These are phyloP conservation scores for Oreortyx pictus DNA, from an alignment of 2,797 vertebrate species.

Conservation along the genomic window DNA sequence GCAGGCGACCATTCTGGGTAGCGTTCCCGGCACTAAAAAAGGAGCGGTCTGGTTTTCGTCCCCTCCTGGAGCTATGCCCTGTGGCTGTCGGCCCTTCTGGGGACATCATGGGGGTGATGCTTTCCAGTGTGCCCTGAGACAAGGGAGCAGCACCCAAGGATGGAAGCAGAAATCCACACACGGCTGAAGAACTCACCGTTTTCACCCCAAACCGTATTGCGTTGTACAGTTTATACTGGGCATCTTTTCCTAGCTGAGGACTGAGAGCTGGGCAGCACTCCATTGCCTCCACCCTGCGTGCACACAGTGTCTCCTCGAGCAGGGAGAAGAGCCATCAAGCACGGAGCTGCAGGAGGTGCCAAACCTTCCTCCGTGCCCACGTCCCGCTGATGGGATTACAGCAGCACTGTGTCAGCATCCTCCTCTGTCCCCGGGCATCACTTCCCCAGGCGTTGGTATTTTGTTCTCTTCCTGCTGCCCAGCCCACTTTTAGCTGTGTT, in stretches of 20 bases:
- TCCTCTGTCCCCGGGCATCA: neutral
- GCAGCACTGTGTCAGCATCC: neutral
- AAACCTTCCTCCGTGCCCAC: neutral
- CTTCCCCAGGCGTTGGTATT: neutral
- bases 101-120: rapidly evolving
- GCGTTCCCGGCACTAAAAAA: constrained; percentile 38
- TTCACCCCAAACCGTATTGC: neutral
- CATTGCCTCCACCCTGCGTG: neutral
- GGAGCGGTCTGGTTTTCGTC: constrained; percentile 52
- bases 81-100: rapidly evolving
- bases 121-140: rapidly evolving
- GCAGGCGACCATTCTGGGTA: neutral
- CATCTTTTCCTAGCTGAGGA: rapidly evolving
- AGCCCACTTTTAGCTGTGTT: neutral
- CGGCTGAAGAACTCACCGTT: neutral
- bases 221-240: neutral
- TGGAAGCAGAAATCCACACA: neutral
- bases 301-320: neutral
- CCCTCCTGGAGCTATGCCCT: neutral
- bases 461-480: neutral
- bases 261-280: neutral
- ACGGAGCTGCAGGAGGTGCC: neutral
- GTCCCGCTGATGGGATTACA: neutral
- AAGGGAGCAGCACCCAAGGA: neutral
- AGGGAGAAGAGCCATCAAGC: neutral